These are phyloP conservation scores for Sympetrum striolatum DNA, from an alignment of 2,888 invertebrate species.

Conservation along the genomic window DNA sequence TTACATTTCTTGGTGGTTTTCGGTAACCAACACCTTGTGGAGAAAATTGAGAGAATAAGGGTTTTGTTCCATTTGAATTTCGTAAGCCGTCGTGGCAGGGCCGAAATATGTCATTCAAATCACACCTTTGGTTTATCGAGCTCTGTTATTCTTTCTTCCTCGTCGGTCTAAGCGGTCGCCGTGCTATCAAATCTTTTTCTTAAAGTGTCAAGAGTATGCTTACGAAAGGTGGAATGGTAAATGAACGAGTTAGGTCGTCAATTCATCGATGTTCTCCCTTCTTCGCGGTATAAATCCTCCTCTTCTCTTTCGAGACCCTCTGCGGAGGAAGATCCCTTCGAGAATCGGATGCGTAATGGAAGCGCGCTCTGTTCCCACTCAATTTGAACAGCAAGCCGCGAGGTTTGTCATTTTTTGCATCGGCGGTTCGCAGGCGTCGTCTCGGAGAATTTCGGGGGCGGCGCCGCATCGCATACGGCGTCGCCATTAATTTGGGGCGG, in stretches of 20 bases:
- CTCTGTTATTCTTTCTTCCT: too few relatives aligned
- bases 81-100: too few relatives aligned
- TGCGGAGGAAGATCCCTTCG: background rate
- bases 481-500: background rate
- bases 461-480: background rate
- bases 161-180: too few relatives aligned
- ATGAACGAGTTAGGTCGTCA: background rate
- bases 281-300: background rate
- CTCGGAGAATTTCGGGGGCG: background rate
- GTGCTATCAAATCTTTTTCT: too few relatives aligned
- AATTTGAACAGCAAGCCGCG: slow-evolving; percentile 23
- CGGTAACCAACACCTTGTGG: too few relatives aligned
- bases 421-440: background rate
- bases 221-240: background rate
- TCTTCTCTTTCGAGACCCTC: background rate
- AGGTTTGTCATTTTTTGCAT: background rate
- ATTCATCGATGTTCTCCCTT: background rate
- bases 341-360: background rate
- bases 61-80: too few relatives aligned
- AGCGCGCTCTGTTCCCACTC: slow-evolving; percentile 27
- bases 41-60: too few relatives aligned
- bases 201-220: background rate
- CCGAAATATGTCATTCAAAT: too few relatives aligned
- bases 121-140: too few relatives aligned
- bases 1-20: too few relatives aligned